phyloP scores from a whole-genome alignment of 2,888 invertebrate species.

The Apamea monoglypha region DNA sequence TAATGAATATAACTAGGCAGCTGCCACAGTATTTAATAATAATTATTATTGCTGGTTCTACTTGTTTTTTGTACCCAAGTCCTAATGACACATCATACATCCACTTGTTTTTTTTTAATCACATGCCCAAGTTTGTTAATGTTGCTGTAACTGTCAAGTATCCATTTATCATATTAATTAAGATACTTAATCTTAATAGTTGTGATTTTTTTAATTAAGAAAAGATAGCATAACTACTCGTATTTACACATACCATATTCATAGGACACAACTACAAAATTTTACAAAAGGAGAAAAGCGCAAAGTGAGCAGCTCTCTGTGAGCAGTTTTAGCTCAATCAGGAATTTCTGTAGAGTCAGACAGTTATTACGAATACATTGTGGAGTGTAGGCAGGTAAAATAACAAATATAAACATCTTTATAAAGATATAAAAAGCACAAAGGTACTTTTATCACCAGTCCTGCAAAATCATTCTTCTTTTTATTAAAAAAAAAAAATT shows the following conservation, averaged over 20 bases:
- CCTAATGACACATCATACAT: slow-evolving; percentile 7
- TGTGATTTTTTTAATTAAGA: neutral
- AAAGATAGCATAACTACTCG: neutral
- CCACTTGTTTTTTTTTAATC: neutral
- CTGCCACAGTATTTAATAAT: neutral
- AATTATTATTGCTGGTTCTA: neutral
- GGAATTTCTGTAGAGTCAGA: neutral
- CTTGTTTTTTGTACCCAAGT: neutral
- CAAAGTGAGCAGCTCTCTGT: no score
- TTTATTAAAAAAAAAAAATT: no score
- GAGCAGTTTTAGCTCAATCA: neutral
- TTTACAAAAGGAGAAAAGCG: neutral
- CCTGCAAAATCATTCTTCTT: neutral
- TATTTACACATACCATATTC: neutral
- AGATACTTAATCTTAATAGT: slow-evolving; percentile 1
- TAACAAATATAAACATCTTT: neutral
- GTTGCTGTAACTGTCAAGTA: neutral
- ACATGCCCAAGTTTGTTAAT: neutral
- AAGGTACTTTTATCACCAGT: no score
- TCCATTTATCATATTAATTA: slow-evolving; percentile 8
- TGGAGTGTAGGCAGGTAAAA: neutral
- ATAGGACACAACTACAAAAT: neutral
- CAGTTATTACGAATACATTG: neutral
- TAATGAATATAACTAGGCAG: neutral
- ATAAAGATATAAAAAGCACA: neutral